phyloP scores from a whole-genome alignment of 1,140 invertebrate genomes.

The Dryas iulia region DNA sequence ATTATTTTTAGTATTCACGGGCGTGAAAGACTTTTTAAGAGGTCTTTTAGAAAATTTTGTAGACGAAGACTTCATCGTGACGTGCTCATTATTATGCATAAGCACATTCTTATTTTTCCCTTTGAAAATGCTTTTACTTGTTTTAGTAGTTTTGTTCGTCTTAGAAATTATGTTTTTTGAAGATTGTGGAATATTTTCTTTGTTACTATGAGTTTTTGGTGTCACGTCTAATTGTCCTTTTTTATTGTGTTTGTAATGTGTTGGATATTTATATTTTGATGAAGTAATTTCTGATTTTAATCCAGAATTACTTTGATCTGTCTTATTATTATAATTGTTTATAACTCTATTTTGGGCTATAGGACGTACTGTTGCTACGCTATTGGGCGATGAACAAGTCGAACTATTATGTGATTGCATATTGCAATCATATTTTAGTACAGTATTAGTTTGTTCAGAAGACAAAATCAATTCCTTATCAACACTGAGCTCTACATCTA shows the following conservation, averaged over 20 bases:
- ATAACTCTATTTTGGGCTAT: constrained; percentile 29
- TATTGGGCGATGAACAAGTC: constrained; percentile 58
- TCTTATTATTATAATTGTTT: not conserved
- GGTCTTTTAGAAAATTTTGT: not conserved
- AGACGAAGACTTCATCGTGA: not conserved
- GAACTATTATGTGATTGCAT: constrained; percentile 59
- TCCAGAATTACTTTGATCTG: constrained; percentile 35
- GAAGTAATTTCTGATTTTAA: constrained; percentile 27
- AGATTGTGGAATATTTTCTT: constrained; percentile 57
- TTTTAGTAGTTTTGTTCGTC: constrained; percentile 30
- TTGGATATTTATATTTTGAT: constrained; percentile 40
- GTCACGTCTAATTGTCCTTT: constrained; percentile 4
- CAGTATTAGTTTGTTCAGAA: constrained; percentile 30
- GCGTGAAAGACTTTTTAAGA: not conserved
- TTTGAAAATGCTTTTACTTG: constrained; percentile 30
- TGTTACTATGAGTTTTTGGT: constrained; percentile 36
- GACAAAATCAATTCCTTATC: constrained; percentile 22
- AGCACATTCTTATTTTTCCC: constrained; percentile 47
- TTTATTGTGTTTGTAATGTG: constrained; percentile 39
- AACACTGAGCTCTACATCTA: constrained; percentile 39
- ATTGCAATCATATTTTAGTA: constrained; percentile 36
- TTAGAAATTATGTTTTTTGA: constrained; percentile 35
- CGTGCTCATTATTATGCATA: constrained; percentile 17
- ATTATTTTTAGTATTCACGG: not conserved
- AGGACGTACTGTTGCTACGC: constrained; percentile 53